phyloP scores from a whole-genome alignment of 1,140 invertebrate genomes.

The Dryas iulia region DNA sequence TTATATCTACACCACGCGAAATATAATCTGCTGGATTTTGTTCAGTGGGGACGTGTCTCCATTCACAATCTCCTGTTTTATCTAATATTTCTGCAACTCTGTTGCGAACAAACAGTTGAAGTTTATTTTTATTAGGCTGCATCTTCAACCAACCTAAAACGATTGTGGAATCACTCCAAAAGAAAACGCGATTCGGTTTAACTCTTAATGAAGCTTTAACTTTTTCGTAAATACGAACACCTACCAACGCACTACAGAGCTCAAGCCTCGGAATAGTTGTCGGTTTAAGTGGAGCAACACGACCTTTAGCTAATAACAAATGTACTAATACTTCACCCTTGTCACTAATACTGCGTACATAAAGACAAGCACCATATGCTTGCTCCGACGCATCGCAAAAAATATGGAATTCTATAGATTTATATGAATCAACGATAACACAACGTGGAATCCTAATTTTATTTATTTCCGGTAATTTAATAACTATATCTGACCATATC shows the following conservation, averaged over 20 bases:
- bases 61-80: conserved; percentile 19
- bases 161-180: conserved; percentile 34
- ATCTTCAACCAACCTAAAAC: conserved; percentile 27
- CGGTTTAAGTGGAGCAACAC: conserved; percentile 23
- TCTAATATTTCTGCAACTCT: conserved; percentile 19
- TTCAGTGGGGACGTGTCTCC: conserved; percentile 26
- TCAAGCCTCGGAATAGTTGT: conserved; percentile 31
- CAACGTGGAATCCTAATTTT: conserved; percentile 22
- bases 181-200: neutral
- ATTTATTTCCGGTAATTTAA: conserved; percentile 20
- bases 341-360: conserved; percentile 41
- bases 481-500: conserved; percentile 6
- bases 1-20: conserved; percentile 25
- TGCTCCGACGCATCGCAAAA: conserved; percentile 56
- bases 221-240: conserved; percentile 26
- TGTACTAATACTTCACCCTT: conserved; percentile 19
- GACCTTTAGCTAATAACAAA: conserved; percentile 28
- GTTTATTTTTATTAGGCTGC: conserved; percentile 12
- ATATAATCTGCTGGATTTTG: conserved; percentile 31
- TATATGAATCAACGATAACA: conserved; percentile 18
- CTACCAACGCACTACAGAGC: conserved; percentile 27
- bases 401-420: conserved; percentile 34
- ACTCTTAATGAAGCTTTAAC: conserved; percentile 9
- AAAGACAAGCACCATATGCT: conserved; percentile 54
- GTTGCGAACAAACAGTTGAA: conserved; percentile 15